phyloP scores from a whole-genome alignment of 2,797 vertebrate genomes.

The Bradypus variegatus region DNA sequence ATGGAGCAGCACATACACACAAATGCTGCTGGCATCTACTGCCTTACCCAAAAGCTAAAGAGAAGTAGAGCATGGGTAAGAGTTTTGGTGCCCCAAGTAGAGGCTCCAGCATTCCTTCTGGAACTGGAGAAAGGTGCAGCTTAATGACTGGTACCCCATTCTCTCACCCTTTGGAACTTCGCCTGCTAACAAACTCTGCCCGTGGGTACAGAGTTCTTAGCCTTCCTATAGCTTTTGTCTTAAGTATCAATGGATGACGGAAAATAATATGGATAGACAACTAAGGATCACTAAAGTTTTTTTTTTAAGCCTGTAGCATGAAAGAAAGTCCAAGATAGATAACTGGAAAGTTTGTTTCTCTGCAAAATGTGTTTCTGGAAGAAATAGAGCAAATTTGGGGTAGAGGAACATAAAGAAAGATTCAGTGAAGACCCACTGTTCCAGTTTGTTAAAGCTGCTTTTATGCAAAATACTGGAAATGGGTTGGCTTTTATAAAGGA shows the following conservation, averaged over 20 bases:
- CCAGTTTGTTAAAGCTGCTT: too few species aligned
- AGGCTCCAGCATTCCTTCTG: background rate
- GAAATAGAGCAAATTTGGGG: slow-evolving; percentile 21
- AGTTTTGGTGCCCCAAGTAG: background rate
- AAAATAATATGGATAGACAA: background rate
- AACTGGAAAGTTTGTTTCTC: background rate
- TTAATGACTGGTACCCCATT: background rate
- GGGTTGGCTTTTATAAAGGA: too few species aligned
- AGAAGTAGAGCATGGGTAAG: background rate
- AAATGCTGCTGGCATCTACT: background rate
- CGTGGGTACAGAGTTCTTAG: background rate
- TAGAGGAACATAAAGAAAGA: background rate
- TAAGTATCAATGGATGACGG: background rate
- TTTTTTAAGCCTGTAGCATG: background rate
- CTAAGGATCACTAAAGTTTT: background rate
- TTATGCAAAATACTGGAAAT: too few species aligned
- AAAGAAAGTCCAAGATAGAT: slow-evolving; percentile 22
- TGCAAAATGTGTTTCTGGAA: background rate
- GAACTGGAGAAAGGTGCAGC: background rate
- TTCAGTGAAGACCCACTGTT: background rate
- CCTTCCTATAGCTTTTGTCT: background rate
- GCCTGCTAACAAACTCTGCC: background rate
- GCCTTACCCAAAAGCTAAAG: background rate
- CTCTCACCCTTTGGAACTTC: background rate
- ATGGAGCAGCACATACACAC: background rate